Evolutionary conservation across 2,888 invertebrate species (phyloP).

Genomic region (Heteromyza rotundicornis): DNA sequence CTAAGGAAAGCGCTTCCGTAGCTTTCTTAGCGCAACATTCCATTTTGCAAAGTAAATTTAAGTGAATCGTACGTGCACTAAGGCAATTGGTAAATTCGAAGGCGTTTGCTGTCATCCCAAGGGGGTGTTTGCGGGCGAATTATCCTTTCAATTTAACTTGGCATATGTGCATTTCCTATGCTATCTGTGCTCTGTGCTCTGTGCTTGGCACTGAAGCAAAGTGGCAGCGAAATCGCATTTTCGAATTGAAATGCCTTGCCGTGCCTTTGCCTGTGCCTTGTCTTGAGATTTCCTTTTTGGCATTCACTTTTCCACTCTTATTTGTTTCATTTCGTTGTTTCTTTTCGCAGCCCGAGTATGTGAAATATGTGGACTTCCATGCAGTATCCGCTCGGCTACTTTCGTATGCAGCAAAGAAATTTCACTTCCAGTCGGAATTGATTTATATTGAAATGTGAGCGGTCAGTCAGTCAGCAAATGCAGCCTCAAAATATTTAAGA

Average conservation of each 20-base stretch:
- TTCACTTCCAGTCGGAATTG: constrained; percentile 44
- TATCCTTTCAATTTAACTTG: constrained; percentile 62
- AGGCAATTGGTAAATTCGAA: constrained; percentile 60
- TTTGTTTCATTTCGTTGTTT: no score
- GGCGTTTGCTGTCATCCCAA: constrained; percentile 51
- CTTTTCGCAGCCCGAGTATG: no score
- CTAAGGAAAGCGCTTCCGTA: not conserved
- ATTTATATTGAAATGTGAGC: constrained; percentile 53
- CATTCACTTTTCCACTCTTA: constrained; percentile 1
- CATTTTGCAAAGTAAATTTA: constrained; percentile 46
- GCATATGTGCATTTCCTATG: constrained; percentile 50
- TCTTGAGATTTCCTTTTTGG: constrained; percentile 48
- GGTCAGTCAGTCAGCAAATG: no score
- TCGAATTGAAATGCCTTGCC: constrained; percentile 46
- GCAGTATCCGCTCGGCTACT: constrained; percentile 28
- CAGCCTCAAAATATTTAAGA: no score
- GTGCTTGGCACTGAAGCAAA: constrained; percentile 16
- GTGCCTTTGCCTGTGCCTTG: constrained; percentile 30
- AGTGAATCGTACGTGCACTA: constrained; percentile 57
- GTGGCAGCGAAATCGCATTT: constrained; percentile 45
- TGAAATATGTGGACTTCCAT: not conserved
- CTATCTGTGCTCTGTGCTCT: not conserved
- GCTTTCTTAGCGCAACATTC: not conserved
- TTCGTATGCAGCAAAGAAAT: constrained; percentile 38
- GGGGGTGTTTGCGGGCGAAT: constrained; percentile 61